Base-by-base conservation (phyloP, 2,797 vertebrate species). In the Psittacula echo region DNA sequence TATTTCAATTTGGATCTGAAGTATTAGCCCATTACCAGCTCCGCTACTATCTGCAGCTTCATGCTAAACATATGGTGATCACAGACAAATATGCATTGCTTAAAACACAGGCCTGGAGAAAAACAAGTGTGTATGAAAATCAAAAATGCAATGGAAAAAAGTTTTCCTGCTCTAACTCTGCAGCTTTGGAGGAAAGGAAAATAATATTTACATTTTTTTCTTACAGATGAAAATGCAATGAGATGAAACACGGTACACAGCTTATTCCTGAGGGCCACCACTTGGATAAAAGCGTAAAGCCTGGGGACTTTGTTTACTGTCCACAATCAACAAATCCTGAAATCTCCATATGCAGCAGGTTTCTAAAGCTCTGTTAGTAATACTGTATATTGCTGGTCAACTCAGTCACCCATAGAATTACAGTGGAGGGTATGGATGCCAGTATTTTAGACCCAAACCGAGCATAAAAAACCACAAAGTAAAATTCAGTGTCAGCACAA, bases 401-500 rank as follows among this genome's bases (percentile, higher is more conserved):
- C 95, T 97, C 97, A 97, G 95, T 97, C 97, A 98, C 97, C 97
- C 97, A 97, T 93, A 97, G 97, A 98, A 98, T 98, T 97, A 97
- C 96, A 97, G 97, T 86, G 90, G 70, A 95, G 96, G 97, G 97
- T 97, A 97, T 94, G 94, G 97, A 97, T 98, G 97, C 97, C 97
- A 96, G 97, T 95, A 97, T 97, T 98, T 98, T 96, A 98, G 97
- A 97, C 97, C 97, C 98, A 98, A 98, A 98, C 97, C 61, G 65
- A 98, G 97, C 98, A 98, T 98, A 98, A 98, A 98, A 98, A 98
- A 97, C 97, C 98, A 98, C 98, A 98, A 98, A 98, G 97, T 98
- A 98, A 98, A 98, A 98, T 97, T 97, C 97, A 93, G 97, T 98
- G 98, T 98, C 98, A 98, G 98, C 98, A 98, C 98, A 98, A 98